Evolutionary conservation across 2,888 invertebrate genomes (phyloP).

Genomic region (Allophyes oxyacanthae): DNA sequence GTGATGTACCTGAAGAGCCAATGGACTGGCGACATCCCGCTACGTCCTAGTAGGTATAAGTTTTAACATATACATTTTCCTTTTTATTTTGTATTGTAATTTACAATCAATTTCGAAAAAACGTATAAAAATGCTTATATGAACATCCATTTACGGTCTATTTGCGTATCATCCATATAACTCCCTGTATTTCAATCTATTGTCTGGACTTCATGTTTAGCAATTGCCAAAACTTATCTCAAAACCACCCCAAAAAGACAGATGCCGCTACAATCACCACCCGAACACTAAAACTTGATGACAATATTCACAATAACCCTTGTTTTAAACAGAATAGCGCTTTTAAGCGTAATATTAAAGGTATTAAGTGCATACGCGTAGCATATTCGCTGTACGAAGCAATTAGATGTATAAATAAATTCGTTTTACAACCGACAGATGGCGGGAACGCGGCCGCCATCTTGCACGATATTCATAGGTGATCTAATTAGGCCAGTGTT

Average conservation of each 20-base stretch:
- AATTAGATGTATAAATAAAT: conserved; percentile 88
- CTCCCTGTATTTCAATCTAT: too few relatives aligned
- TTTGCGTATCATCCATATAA: too few relatives aligned
- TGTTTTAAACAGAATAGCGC: conserved; percentile 78
- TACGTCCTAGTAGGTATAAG: too few relatives aligned
- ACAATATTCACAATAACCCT: conserved; percentile 73
- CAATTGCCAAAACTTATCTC: conserved; percentile 2
- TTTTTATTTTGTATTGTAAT: too few relatives aligned
- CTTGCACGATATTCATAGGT: conserved; percentile 82
- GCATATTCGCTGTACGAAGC: conserved; percentile 76
- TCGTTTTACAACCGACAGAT: conserved; percentile 85
- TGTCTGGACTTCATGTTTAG: too few relatives aligned
- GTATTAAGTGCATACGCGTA: conserved; percentile 86
- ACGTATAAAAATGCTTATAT: too few relatives aligned
- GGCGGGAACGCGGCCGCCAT: conserved; percentile 80
- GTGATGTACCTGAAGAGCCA: too few relatives aligned
- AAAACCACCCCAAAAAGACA: conserved; percentile 55
- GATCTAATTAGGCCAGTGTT: conserved; percentile 76
- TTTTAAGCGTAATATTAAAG: conserved; percentile 81
- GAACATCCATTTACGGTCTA: too few relatives aligned
- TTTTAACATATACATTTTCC: too few relatives aligned
- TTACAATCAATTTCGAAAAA: too few relatives aligned
- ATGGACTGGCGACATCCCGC: too few relatives aligned
- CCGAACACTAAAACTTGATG: conserved; percentile 77
- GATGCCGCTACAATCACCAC: conserved; percentile 64